Evolutionary conservation across 1,140 invertebrate genomes (phyloP).

Genomic region (Homalodisca vitripennis): DNA sequence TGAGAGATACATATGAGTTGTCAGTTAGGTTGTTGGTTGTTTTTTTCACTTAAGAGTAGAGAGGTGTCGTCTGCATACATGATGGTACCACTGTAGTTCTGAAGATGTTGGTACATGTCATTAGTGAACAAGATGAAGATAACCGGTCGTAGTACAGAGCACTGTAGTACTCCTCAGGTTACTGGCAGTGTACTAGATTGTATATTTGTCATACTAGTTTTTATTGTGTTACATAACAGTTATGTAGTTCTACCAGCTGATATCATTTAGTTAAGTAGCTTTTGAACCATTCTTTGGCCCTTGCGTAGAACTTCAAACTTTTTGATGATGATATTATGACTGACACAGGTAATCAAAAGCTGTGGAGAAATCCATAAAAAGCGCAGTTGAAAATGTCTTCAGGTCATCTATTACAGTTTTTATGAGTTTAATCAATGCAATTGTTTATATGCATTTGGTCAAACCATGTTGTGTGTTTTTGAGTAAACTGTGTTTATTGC

Average conservation of each 20-base stretch:
- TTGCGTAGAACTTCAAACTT: neutral
- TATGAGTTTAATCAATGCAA: neutral
- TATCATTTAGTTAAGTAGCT: neutral
- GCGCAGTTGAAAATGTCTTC: neutral
- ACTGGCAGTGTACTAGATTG: neutral
- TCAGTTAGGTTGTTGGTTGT: too few relatives aligned
- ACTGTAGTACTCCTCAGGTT: neutral
- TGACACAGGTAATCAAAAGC: neutral
- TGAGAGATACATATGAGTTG: too few relatives aligned
- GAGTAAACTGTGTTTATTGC: neutral
- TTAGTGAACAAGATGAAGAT: neutral
- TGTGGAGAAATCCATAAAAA: neutral
- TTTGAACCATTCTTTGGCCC: neutral
- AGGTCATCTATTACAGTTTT: neutral
- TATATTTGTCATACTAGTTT: too few relatives aligned
- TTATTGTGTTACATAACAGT: neutral
- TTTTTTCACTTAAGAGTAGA: too few relatives aligned
- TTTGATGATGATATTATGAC: neutral
- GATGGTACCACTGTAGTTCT: too few relatives aligned
- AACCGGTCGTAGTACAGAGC: neutral
- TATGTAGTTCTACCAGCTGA: too few relatives aligned
- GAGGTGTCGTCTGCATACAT: neutral
- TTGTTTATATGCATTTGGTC: neutral
- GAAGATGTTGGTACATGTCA: too few relatives aligned
- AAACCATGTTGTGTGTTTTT: neutral